A percentile compares a stretch with the other conserved stretches of the same genome.
Conservation (phyloP, 2,113 vertebrate genomes). For the Pachypanchax playfairii region DNA sequence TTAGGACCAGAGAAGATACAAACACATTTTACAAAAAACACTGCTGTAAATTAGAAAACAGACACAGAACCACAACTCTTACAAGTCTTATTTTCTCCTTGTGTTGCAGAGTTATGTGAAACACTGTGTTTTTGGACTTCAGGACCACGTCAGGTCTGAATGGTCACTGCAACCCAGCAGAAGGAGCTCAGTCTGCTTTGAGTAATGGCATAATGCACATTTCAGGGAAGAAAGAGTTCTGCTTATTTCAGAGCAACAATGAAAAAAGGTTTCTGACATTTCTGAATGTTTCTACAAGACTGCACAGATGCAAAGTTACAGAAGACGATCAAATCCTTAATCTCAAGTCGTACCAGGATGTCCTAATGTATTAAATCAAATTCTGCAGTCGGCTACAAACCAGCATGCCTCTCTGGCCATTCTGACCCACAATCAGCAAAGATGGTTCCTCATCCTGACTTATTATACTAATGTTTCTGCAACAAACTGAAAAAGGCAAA, state of each 20-base stretch:
- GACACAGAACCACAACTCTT: no score
- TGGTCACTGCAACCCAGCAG: not conserved
- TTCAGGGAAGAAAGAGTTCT: slow-evolving; percentile 6
- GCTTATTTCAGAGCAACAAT: not conserved
- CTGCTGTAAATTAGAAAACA: not conserved
- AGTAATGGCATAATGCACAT: slow-evolving; percentile 39
- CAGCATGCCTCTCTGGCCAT: not conserved
- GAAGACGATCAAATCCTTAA: not conserved
- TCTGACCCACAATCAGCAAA: not conserved
- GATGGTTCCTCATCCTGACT: not conserved
- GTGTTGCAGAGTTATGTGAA: no score
- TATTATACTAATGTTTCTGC: not conserved
- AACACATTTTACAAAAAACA: not conserved
- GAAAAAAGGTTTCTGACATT: not conserved
- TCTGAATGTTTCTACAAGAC: not conserved
- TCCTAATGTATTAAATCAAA: not conserved
- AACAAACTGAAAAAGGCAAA: not conserved
- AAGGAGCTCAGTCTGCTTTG: not conserved
- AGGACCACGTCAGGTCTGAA: not conserved
- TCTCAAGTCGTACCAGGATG: slow-evolving; percentile 2
- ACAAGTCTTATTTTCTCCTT: no score
- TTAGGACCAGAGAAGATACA: not conserved
- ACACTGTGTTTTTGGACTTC: not conserved
- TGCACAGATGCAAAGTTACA: not conserved
- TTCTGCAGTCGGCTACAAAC: not conserved